phyloP scores from a whole-genome alignment of 1,140 invertebrate genomes.

The Antheraea pernyi region DNA sequence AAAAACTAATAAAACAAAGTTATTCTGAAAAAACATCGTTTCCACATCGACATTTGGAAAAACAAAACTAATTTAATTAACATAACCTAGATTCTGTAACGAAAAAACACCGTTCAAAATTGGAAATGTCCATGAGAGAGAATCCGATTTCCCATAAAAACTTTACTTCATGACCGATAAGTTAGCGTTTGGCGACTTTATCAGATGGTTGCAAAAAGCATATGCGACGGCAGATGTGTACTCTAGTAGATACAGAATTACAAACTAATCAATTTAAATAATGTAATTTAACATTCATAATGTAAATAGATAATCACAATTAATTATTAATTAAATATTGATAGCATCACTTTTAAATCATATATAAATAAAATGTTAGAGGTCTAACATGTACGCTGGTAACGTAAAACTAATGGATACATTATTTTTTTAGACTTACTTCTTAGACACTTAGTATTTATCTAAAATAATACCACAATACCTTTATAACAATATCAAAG shows the following conservation, averaged over 20 bases:
- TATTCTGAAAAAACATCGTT: not conserved
- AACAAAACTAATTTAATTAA: not conserved
- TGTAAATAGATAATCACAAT: no score
- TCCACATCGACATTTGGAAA: not conserved
- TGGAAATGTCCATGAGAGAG: not conserved
- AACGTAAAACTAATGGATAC: no score
- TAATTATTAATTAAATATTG: no score
- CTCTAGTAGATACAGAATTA: not conserved
- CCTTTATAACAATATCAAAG: no score
- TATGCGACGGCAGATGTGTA: conserved; percentile 1
- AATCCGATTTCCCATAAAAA: conserved; percentile 10
- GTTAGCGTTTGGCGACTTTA: conserved; percentile 11
- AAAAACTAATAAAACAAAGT: not conserved
- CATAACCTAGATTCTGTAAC: not conserved
- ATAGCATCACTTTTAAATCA: no score
- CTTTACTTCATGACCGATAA: conserved; percentile 5
- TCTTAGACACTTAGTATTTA: no score
- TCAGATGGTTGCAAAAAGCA: conserved; percentile 9
- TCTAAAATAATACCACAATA: no score
- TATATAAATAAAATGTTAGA: no score
- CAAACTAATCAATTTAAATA: no score
- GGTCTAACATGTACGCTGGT: no score
- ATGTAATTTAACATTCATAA: no score
- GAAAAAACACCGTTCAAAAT: not conserved
- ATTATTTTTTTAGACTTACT: no score